phyloP scores from a whole-genome alignment of 1,140 invertebrate genomes.

The Andrena cerasifolii region DNA sequence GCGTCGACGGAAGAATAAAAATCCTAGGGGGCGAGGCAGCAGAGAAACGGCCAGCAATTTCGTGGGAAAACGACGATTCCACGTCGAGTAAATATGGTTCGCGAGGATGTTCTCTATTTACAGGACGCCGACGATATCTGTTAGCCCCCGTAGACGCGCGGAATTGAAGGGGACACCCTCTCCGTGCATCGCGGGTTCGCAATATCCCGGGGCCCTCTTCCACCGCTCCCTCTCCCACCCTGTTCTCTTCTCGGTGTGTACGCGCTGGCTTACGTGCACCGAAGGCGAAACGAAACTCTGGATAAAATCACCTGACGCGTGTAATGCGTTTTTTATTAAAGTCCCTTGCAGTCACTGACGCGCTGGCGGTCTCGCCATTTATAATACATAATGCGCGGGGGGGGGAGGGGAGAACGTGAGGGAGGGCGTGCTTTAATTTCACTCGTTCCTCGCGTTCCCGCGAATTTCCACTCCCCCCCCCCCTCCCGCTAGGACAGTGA shows the following conservation, averaged over 20 bases:
- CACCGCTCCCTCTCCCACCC: slow-evolving; percentile 35
- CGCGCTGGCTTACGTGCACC: slow-evolving; percentile 64
- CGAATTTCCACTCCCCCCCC: no score
- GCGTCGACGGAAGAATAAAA: not conserved
- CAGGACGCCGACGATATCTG: slow-evolving; percentile 61
- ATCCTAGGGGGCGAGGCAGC: not conserved
- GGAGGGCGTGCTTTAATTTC: slow-evolving; percentile 9
- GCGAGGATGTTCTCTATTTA: slow-evolving; percentile 58
- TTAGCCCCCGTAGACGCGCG: slow-evolving; percentile 53
- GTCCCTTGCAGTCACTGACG: slow-evolving; percentile 44
- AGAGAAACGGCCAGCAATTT: slow-evolving; percentile 28
- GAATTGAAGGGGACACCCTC: slow-evolving; percentile 65
- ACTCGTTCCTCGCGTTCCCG: not conserved
- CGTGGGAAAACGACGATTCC: slow-evolving; percentile 13
- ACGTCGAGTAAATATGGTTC: slow-evolving; percentile 49
- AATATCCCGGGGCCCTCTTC: slow-evolving; percentile 56
- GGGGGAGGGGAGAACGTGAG: not conserved
- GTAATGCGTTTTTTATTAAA: slow-evolving; percentile 79
- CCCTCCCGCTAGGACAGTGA: no score
- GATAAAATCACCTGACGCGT: slow-evolving; percentile 76
- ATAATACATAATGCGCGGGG: slow-evolving; percentile 28
- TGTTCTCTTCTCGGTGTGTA: slow-evolving; percentile 53
- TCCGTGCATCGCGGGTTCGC: slow-evolving; percentile 57
- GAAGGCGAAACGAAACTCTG: slow-evolving; percentile 70
- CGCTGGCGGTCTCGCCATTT: slow-evolving; percentile 21